These are phyloP conservation scores for Pelosia muscerda DNA, from an alignment of 2,888 invertebrate genomes.

Conservation along the genomic window DNA sequence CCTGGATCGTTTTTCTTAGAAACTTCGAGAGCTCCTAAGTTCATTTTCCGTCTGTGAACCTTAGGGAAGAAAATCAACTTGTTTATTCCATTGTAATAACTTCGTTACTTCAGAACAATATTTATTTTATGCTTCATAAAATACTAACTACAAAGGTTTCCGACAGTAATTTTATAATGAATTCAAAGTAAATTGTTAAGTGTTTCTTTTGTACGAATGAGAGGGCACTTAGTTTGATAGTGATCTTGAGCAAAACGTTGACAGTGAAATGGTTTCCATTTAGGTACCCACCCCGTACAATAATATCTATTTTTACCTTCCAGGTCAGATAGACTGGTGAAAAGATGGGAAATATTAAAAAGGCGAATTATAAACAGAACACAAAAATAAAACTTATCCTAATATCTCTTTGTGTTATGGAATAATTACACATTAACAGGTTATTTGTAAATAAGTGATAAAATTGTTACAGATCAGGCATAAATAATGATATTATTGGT, in stretches of 20 bases:
- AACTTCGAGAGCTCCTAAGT: slow-evolving; percentile 16
- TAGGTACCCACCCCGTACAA: background rate
- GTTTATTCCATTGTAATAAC: slow-evolving; percentile 11
- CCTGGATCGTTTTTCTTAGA: slow-evolving; percentile 30
- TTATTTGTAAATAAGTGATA: too few species aligned
- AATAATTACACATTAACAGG: too few species aligned
- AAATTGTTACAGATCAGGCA: background rate
- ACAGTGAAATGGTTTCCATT: background rate
- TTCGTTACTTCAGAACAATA: slow-evolving; percentile 13
- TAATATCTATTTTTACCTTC: background rate
- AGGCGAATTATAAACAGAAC: too few species aligned
- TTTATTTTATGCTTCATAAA: slow-evolving; percentile 13
- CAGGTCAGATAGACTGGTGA: too few species aligned
- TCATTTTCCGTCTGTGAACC: background rate
- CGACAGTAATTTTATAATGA: slow-evolving; percentile 1
- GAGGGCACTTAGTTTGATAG: background rate
- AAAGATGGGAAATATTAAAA: too few species aligned
- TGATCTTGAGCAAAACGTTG: slow-evolving; percentile 3
- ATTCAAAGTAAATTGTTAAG: background rate
- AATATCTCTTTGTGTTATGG: too few species aligned
- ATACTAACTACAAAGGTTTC: background rate
- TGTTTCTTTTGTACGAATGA: background rate
- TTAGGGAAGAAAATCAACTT: slow-evolving; percentile 8
- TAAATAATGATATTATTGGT: too few species aligned
- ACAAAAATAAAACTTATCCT: too few species aligned